Percentiles rank a stretch among this genome's conserved stretches.
Conservation (phyloP, 2,888 invertebrate genomes). For the Scaeva pyrastri region DNA sequence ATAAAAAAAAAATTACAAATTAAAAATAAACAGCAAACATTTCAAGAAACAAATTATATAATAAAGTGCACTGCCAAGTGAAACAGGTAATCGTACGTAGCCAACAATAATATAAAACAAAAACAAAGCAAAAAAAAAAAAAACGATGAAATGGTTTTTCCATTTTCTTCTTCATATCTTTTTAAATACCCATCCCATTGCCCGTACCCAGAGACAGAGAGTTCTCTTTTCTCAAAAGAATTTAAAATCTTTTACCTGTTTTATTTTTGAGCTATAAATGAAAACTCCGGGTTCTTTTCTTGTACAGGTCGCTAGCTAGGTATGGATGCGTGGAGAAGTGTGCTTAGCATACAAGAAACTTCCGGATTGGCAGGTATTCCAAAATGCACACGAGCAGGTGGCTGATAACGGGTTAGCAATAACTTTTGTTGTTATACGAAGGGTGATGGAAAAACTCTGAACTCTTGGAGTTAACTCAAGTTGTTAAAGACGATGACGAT, state of each 20-base stretch:
- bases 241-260: slow-evolving; percentile 63
- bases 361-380: slow-evolving; percentile 71
- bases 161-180: slow-evolving; percentile 37
- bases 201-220: slow-evolving; percentile 14
- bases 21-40: slow-evolving; percentile 9
- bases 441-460: slow-evolving; percentile 11
- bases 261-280: slow-evolving; percentile 24
- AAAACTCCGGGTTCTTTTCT: slow-evolving; percentile 57
- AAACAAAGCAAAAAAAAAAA: neutral
- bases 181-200: slow-evolving; percentile 30
- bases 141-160: slow-evolving; percentile 32
- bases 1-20: slow-evolving; percentile 5
- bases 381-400: slow-evolving; percentile 47
- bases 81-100: slow-evolving; percentile 54
- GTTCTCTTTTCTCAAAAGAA: slow-evolving; percentile 47
- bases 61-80: slow-evolving; percentile 42
- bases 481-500: neutral
- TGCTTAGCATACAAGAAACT: slow-evolving; percentile 59
- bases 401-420: slow-evolving; percentile 46
- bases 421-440: neutral
- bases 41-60: slow-evolving; percentile 64
- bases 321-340: slow-evolving; percentile 34
- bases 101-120: slow-evolving; percentile 9
- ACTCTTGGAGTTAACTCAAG: neutral
- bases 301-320: slow-evolving; percentile 31